Evolutionary conservation across 2,888 invertebrate species (phyloP), one percentile per base, ranked within the genome.

Genomic region (Bursaphelenchus okinawaensis): DNA sequence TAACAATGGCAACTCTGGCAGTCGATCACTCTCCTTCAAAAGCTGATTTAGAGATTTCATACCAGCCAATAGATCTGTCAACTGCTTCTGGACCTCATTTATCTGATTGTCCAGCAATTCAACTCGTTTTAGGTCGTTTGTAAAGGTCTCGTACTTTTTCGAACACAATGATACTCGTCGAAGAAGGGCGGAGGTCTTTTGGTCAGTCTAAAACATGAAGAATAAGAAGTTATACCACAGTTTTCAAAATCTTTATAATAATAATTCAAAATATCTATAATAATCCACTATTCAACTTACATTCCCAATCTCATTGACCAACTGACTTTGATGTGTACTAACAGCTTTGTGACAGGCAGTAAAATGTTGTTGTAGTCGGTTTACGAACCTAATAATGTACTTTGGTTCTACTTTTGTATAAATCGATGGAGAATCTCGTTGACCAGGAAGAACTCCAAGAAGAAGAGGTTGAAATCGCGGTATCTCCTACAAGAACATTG

Each of bases 341-440:
- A 79, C 69, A 4, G 67, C 59, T 57, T 68, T 67, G 3, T 73
- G 72, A 40, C 76, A 76, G 0, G 68, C 20, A 7, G 67, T 50
- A 28, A 79, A 69, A 67, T 79, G 78, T 19, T 74, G 70, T 63
- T 79, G 79, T 40, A 79, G 55, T n/a, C 78, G 71, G 8, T 67
- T 66, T 16, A 75, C 66, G 22, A 79, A 70, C 31, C 70, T 65
- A 55, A 59, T 64, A 61, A 69, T 68, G 19, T 65, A 61, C 24
- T 73, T 71, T 4, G 66, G 58, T 27, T 75, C 75, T 26, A 73
- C 59, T 52, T 73, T 73, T 7, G 40, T 29, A 50, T 64, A 69
- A 7, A 73, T 57, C 20, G 65, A 66, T 7, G 75, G 68, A 0
- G 65, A 55, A 31, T 75, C 75, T 19, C 72, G 29, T 20, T 65